phyloP scores from a whole-genome alignment of 2,888 invertebrate species.

The Dicyrtomina minuta region DNA sequence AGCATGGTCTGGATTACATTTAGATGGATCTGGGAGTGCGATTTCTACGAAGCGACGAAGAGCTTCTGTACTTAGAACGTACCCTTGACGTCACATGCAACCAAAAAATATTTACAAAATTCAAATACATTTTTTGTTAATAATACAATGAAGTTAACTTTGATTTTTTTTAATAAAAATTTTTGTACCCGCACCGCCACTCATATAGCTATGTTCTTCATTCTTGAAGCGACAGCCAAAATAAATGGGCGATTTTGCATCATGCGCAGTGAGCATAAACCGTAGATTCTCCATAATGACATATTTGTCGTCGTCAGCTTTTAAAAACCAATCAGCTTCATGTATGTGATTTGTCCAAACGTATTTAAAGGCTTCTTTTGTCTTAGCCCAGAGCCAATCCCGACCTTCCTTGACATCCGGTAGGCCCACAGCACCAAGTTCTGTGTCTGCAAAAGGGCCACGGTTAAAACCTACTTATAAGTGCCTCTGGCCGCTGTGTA shows the following conservation, averaged over 20 bases:
- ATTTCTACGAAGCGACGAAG: constrained; percentile 73
- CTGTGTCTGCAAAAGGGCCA: constrained; percentile 67
- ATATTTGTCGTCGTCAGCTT: constrained; percentile 81
- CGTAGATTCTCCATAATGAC: constrained; percentile 93
- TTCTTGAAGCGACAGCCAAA: constrained; percentile 89
- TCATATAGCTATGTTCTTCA: constrained; percentile 84
- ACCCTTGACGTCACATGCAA: no score
- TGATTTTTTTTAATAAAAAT: no score
- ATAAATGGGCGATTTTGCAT: constrained; percentile 74
- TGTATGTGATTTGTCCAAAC: constrained; percentile 79
- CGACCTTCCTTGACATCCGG: constrained; percentile 80
- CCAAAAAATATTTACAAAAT: no score
- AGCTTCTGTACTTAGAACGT: constrained; percentile 85
- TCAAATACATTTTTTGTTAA: no score
- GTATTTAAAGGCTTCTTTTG: constrained; percentile 89
- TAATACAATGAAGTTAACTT: no score
- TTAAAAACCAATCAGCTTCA: constrained; percentile 94
- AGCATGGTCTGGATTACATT: constrained; percentile 68
- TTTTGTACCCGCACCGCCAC: constrained; percentile 77
- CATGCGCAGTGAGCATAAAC: constrained; percentile 79
- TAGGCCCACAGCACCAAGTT: constrained; percentile 76
- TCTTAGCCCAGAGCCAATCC: constrained; percentile 95
- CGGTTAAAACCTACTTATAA: no score
- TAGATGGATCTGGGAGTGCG: constrained; percentile 68
- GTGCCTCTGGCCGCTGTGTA: no score